These are phyloP conservation scores for Acrocephalus scirpaceus DNA, from an alignment of 2,797 vertebrate genomes.

Conservation along the genomic window DNA sequence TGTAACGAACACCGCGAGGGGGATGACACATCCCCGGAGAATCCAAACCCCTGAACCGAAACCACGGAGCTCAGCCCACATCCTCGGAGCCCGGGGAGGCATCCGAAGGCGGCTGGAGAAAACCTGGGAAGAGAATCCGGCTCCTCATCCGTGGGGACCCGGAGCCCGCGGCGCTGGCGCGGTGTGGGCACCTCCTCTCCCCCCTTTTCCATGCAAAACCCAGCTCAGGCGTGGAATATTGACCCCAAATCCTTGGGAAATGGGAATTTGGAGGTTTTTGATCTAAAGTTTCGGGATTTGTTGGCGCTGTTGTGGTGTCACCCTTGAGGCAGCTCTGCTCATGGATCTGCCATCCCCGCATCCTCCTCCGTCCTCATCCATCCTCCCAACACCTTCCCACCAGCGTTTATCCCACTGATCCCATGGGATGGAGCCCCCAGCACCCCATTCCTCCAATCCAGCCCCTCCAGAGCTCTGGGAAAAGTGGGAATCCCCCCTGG, in stretches of 20 bases:
- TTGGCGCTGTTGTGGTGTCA: accelerated
- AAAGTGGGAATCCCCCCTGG: not conserved
- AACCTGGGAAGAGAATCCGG: not conserved
- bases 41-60: conserved; percentile 17
- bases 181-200: not conserved
- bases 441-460: not conserved
- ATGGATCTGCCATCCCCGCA: accelerated
- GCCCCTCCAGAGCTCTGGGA: not conserved
- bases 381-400: not conserved
- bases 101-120: not conserved
- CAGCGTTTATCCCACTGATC: not conserved
- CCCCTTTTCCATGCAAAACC: not conserved
- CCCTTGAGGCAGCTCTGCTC: not conserved
- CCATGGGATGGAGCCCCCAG: not conserved
- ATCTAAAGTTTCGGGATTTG: not conserved
- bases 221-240: accelerated
- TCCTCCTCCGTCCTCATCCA: not conserved
- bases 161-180: accelerated
- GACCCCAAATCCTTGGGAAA: not conserved
- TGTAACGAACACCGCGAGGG: not conserved
- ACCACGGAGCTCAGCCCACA: conserved; percentile 41
- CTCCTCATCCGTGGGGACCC: not conserved
- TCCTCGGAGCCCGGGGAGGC: not conserved
- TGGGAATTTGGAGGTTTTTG: not conserved
- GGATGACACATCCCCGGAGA: conserved; percentile 52